Evolutionary conservation across 1,140 invertebrate genomes (phyloP), one percentile per base, ranked within the genome.

Genomic region (Eupeodes corollae): DNA sequence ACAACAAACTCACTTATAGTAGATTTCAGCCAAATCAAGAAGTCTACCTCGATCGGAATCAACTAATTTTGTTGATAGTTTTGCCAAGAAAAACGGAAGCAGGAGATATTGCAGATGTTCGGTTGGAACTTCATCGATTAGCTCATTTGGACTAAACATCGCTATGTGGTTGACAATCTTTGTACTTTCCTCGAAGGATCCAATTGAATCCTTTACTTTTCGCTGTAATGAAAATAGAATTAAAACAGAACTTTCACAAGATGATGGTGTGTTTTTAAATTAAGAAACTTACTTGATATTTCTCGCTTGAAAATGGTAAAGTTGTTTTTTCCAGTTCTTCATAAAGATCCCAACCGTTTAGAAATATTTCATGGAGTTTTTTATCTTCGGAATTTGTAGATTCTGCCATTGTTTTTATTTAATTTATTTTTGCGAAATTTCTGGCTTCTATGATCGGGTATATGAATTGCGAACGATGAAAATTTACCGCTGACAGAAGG

Each of bases 71-170:
- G 56, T 48, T 11, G 75, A 77, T 0, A 91, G 70, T 12, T 78
- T 80, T 0, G 87, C 90, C 11, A 94, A 72, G n/a, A 91, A 68
- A 15, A 82, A 87, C 1, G 91, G 91, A 13, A 93, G 59, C 1
- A 93, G 65, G 41, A 93, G 75, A 57, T 88, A 91, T 59, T 88
- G 88, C 2, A 97, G 63, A 58, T 91, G 82, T 52, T 83, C 80
- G 12, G 90, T 91, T 0, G 88, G 69, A 11, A 96, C 63, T 73
- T 97, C 93, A 44, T 92, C 87, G 37, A 91, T 73, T 19, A 71
- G 73, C 75, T 97, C 93, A 72, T 96, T 96, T 30, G 67, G 65
- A 67, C 89, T 93, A 57, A 95, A 96, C 67, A 96, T 76, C 39
- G 78, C 81, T 1, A 84, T 73, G 34, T 82, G 50, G 6, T 86